A percentile compares a stretch with the other conserved stretches of the same genome.
These are phyloP conservation scores for Leptinotarsa defecta DNA, from an alignment of 1,140 invertebrate genomes.

Conservation along the genomic window DNA sequence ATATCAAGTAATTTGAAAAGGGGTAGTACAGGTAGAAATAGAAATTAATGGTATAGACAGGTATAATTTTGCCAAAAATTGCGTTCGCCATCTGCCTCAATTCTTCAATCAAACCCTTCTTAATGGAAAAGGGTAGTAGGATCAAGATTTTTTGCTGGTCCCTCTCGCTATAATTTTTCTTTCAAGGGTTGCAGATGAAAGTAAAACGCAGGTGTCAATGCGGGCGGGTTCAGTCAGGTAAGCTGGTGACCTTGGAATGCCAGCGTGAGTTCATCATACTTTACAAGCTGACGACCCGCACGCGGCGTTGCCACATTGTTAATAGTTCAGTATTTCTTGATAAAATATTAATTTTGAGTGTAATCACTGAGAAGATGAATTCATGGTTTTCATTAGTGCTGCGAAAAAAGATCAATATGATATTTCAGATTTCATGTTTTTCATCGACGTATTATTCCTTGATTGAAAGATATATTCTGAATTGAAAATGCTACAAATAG, in stretches of 20 bases:
- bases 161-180: conserved; percentile 22
- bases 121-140: conserved; percentile 20
- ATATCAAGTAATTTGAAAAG: neutral
- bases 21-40: conserved; percentile 13
- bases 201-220: conserved; percentile 41
- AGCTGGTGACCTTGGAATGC: conserved; percentile 37
- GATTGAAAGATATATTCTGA: no score
- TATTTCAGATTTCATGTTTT: no score
- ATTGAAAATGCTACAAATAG: no score
- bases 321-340: no score
- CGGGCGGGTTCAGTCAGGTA: conserved; percentile 34
- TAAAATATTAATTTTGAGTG: no score
- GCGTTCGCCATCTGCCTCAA: conserved; percentile 28
- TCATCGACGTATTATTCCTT: no score
- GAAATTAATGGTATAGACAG: conserved; percentile 16
- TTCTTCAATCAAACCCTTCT: conserved; percentile 23
- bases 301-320: conserved; percentile 15
- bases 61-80: conserved; percentile 26
- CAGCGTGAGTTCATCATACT: conserved; percentile 28
- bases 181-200: conserved; percentile 32
- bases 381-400: no score
- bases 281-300: neutral
- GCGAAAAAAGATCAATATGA: no score
- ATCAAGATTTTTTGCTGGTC: neutral
- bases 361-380: no score